A percentile compares a stretch with the other conserved stretches of the same genome.
These are phyloP conservation scores for Dasyurus viverrinus DNA, from an alignment of 2,113 vertebrate species.

Conservation along the genomic window DNA sequence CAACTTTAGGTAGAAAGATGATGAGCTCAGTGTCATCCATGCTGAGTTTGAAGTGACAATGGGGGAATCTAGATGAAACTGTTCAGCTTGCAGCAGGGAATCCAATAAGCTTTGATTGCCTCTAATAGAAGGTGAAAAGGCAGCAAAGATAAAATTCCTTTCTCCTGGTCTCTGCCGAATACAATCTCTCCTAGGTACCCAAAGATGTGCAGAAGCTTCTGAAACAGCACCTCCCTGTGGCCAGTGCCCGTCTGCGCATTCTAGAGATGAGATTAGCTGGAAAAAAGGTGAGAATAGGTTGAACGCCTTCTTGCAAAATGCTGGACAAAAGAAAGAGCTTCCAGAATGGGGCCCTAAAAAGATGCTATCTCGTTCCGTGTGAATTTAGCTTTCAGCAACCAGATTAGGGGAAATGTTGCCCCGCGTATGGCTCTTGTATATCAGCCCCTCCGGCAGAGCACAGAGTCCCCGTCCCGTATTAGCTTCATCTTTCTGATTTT, in stretches of 20 bases:
- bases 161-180: background rate
- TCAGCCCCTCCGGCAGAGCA: background rate
- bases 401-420: background rate
- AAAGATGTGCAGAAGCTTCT: background rate
- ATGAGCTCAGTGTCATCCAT: no score
- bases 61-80: no score
- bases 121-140: no score
- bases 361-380: background rate
- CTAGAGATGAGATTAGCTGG: accelerated
- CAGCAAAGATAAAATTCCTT: background rate
- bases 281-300: accelerated
- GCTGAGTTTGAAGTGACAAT: no score
- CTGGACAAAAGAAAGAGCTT: background rate
- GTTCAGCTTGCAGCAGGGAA: no score
- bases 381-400: background rate
- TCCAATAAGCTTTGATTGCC: no score
- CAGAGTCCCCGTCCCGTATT: background rate
- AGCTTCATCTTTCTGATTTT: background rate
- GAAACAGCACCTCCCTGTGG: slow-evolving; percentile 10
- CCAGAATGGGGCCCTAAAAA: background rate
- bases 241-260: background rate
- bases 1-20: no score
- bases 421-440: background rate
- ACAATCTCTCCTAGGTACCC: background rate
- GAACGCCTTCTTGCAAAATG: background rate